Evolutionary conservation across 2,797 vertebrate species (phyloP), one percentile per base, ranked within the genome.

Genomic region (Xenops minutus): DNA sequence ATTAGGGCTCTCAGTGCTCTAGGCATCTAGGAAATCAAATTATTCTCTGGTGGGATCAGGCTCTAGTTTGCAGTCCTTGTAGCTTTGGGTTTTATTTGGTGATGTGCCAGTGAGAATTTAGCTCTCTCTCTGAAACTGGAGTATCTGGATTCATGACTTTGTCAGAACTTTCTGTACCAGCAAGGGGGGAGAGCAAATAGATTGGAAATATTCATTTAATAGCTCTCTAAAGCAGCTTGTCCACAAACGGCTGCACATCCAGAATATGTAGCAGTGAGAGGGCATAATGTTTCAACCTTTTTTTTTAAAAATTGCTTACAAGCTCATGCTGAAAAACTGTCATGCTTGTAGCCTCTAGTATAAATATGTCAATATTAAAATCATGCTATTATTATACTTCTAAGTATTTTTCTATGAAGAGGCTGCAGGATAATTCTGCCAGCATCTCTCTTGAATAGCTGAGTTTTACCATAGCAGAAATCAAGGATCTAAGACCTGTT

Each of bases 311-410:
- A 84, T 84, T 44, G 69, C 63, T 90, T 92, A 44, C 37, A 76
- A 87, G 41, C 37, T 92, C 43, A 52, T 68, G 36, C 51, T 92
- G 87, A 36, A 94, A 88, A 83, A 36, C 29, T 62, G 34, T 77
- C 19, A n/a, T 1, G 6, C 36, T 78, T 86, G 29, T 78, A 44
- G 32, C 81, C 54, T 79, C 36, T 59, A 8, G 39, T 56, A 85
- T 79, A 94, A 96, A 90, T 75, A 82, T 19, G 43, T 71, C 89
- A 86, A 92, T 94, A 85, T 58, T 92, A 51, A 95, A 87, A 87
- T 87, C 63, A 88, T 64, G 24, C 67, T 88, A 56, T 36, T 94
- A 24, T 79, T 94, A 88, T 54, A 34, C 27, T 92, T 85, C 27
- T 64, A 90, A 90, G 63, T 69, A 59, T 63, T 90, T 85, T 81